Evolutionary conservation across 2,888 invertebrate genomes (phyloP).

Genomic region (Nephrotoma flavescens): DNA sequence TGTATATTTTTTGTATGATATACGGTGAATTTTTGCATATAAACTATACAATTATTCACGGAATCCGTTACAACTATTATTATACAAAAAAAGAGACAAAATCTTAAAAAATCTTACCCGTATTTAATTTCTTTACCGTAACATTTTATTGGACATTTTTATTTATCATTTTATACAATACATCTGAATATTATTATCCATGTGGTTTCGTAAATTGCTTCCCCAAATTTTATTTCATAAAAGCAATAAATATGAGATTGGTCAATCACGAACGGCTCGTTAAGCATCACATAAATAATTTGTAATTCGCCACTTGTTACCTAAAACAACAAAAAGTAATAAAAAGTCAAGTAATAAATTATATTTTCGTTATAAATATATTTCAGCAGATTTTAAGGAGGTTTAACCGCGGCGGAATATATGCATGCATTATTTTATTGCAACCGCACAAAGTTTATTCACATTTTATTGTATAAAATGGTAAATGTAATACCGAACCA

Average conservation of each 20-base stretch:
- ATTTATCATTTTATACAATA: neutral
- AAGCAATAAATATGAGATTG: neutral
- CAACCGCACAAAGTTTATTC: neutral
- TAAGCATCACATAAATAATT: neutral
- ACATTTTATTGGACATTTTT: neutral
- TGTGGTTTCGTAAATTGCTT: neutral
- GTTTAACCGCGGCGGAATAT: neutral
- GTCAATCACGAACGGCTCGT: neutral
- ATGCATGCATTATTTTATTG: neutral
- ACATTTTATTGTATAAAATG: neutral
- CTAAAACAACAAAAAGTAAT: neutral
- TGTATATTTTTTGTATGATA: neutral
- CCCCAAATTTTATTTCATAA: neutral
- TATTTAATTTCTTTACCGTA: neutral
- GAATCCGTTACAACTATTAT: neutral
- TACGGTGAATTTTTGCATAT: neutral
- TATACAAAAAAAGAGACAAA: neutral
- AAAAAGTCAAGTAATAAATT: neutral
- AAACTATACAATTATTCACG: neutral
- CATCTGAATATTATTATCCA: neutral
- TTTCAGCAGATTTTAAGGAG: neutral
- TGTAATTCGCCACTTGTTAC: neutral
- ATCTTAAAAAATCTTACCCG: neutral
- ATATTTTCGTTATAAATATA: neutral
- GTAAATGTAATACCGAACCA: neutral